A percentile compares a stretch with the other conserved stretches of the same genome.
These are phyloP conservation scores for Lepidonotus clava DNA, from an alignment of 2,888 invertebrate genomes.

Conservation along the genomic window DNA sequence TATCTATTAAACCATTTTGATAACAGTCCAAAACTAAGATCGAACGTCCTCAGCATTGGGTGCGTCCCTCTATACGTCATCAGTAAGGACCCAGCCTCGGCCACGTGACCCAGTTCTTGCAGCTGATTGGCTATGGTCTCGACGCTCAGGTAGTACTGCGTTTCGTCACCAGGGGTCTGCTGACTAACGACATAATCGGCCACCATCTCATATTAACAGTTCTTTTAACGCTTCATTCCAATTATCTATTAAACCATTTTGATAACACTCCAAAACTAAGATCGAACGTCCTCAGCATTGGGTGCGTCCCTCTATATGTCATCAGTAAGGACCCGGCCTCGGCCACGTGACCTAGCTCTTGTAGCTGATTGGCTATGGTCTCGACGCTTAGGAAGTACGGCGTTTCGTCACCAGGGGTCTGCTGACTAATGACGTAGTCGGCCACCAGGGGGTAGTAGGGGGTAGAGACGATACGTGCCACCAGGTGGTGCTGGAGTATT, in stretches of 20 bases:
- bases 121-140: constrained; percentile 71
- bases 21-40: constrained; percentile 68
- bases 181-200: constrained; percentile 61
- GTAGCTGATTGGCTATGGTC: constrained; percentile 70
- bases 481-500: constrained; percentile 70
- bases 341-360: constrained; percentile 69
- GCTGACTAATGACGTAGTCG: constrained; percentile 59
- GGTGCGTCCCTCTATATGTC: constrained; percentile 71
- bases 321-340: constrained; percentile 75
- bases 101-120: constrained; percentile 69
- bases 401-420: constrained; percentile 52
- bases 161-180: constrained; percentile 56
- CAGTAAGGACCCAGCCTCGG: constrained; percentile 75
- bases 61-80: constrained; percentile 72
- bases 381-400: constrained; percentile 62
- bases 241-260: constrained; percentile 58
- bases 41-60: constrained; percentile 73
- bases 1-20: constrained; percentile 57
- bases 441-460: constrained; percentile 70
- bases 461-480: constrained; percentile 68
- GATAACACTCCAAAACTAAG: constrained; percentile 67
- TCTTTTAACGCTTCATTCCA: no score
- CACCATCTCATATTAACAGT: no score
- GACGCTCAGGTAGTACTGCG: constrained; percentile 59
- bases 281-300: constrained; percentile 73